These are phyloP conservation scores for Drosophila kurseongensis DNA, from an alignment of 1,140 invertebrate genomes.

Conservation along the genomic window DNA sequence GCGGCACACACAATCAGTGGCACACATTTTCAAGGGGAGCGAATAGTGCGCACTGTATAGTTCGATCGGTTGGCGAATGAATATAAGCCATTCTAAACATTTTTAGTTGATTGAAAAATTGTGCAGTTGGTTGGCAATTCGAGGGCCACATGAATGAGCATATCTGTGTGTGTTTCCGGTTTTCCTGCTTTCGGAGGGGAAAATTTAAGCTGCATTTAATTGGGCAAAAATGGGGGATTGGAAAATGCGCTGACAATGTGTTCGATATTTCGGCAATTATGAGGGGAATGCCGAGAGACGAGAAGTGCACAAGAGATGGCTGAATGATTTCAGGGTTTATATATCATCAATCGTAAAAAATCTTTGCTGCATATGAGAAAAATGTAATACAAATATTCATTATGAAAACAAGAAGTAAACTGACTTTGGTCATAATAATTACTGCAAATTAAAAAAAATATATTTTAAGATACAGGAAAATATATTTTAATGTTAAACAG, in stretches of 20 bases:
- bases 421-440: no score
- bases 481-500: no score
- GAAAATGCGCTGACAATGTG: slow-evolving; percentile 55
- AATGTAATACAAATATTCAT: no score
- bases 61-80: slow-evolving; percentile 66
- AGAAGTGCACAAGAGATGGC: not conserved
- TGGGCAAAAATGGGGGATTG: slow-evolving; percentile 53
- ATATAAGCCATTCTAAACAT: slow-evolving; percentile 78
- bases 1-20: slow-evolving; percentile 60
- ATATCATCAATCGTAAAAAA: no score
- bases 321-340: not conserved
- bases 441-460: no score
- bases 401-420: no score
- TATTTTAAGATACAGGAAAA: no score
- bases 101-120: slow-evolving; percentile 83
- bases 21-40: slow-evolving; percentile 55
- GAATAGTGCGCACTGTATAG: slow-evolving; percentile 13
- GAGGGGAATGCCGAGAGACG: slow-evolving; percentile 3
- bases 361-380: not conserved
- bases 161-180: slow-evolving; percentile 4
- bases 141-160: slow-evolving; percentile 10
- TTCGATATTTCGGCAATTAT: slow-evolving; percentile 21
- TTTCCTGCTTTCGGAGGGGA: slow-evolving; percentile 7
- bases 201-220: slow-evolving; percentile 77
- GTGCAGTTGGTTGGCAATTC: slow-evolving; percentile 76